Evolutionary conservation across 1,140 invertebrate species (phyloP).

Genomic region (Macrobrachium rosenbergii): DNA sequence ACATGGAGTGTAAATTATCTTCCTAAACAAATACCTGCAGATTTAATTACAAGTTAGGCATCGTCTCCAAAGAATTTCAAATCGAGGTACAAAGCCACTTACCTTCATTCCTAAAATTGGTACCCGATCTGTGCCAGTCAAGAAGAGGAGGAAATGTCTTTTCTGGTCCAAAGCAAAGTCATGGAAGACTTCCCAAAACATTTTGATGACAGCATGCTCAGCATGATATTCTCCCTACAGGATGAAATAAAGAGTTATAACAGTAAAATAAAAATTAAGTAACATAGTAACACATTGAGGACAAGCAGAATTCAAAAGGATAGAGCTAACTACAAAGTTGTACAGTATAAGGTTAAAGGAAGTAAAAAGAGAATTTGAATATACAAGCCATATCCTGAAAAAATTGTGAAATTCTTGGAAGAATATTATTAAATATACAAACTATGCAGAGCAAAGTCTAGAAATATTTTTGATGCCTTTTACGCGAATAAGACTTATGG

Average conservation of each 20-base stretch:
- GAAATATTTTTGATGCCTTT: too few relatives aligned
- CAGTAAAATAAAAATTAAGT: background rate
- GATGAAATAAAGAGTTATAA: background rate
- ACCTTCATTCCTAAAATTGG: conserved; percentile 96
- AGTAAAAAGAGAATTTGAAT: background rate
- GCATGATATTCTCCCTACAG: conserved; percentile 80
- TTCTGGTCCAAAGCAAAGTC: conserved; percentile 87
- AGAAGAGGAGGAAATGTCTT: conserved; percentile 93
- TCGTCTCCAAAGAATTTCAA: background rate
- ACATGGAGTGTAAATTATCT: background rate
- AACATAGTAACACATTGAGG: background rate
- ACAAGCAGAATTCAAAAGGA: too few relatives aligned
- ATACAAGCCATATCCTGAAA: background rate
- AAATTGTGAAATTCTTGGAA: background rate
- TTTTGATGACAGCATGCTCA: conserved; percentile 84
- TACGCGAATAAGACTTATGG: too few relatives aligned
- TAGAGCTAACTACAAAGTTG: too few relatives aligned
- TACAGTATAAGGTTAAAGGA: background rate
- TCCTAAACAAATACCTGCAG: background rate
- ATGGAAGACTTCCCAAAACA: conserved; percentile 96
- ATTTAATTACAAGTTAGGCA: conserved; percentile 7
- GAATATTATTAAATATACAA: too few relatives aligned
- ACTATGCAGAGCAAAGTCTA: too few relatives aligned
- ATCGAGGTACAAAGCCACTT: conserved; percentile 73
- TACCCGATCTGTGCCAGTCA: conserved; percentile 96